These are phyloP conservation scores for Fregata magnificens DNA, from an alignment of 2,113 vertebrate genomes.

Conservation along the genomic window DNA sequence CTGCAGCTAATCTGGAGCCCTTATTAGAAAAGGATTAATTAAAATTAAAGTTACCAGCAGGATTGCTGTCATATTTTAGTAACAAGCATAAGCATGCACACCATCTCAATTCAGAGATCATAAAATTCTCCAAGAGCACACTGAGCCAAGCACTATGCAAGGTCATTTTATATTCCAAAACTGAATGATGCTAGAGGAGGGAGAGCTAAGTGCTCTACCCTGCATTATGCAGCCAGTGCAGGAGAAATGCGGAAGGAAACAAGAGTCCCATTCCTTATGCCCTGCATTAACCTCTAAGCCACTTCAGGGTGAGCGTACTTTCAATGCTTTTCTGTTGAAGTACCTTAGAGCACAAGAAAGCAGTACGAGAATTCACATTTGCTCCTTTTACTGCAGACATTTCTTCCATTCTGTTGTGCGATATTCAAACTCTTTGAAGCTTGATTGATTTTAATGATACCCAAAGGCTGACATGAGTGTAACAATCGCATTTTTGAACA, in stretches of 20 bases:
- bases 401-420: not conserved
- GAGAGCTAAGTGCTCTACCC: not conserved
- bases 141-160: not conserved
- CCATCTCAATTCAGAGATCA: not conserved
- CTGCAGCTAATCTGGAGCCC: not conserved
- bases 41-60: not conserved
- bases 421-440: not conserved
- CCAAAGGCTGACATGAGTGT: not conserved
- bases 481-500: not conserved
- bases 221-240: not conserved
- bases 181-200: not conserved
- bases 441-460: not conserved
- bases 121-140: not conserved
- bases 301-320: not conserved
- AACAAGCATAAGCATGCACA: not conserved
- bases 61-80: not conserved
- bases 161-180: not conserved
- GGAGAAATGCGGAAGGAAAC: accelerated
- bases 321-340: not conserved
- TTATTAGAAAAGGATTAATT: not conserved
- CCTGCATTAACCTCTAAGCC: not conserved
- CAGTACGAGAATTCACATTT: accelerated
- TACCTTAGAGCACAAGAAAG: not conserved
- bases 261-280: not conserved
- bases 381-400: not conserved